Evolutionary conservation across 2,113 vertebrate genomes (phyloP).

Genomic region (Bettongia penicillata): DNA sequence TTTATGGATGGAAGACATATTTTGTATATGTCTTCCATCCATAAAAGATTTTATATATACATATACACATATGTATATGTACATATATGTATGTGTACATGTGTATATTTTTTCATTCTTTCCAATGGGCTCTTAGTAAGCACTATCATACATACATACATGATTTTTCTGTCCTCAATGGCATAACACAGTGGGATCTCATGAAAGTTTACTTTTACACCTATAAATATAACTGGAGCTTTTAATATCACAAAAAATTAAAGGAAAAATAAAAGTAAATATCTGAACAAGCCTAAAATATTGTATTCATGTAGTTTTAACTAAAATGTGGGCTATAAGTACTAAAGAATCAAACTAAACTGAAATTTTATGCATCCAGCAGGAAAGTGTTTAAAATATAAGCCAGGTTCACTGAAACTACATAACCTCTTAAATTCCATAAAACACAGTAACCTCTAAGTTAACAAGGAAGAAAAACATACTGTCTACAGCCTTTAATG

Average conservation of each 20-base stretch:
- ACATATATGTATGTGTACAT: too few relatives aligned
- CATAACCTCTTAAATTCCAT: background rate
- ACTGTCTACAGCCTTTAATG: background rate
- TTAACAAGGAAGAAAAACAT: background rate
- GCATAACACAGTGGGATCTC: background rate
- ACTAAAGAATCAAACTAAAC: background rate
- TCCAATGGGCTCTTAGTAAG: background rate
- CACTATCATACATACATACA: background rate
- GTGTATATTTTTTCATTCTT: background rate
- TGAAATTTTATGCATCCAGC: background rate
- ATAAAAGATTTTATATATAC: background rate
- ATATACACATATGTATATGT: too few relatives aligned
- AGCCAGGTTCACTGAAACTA: background rate
- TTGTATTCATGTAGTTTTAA: background rate
- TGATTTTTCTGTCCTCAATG: background rate
- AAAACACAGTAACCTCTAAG: background rate
- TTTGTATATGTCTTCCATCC: background rate
- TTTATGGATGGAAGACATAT: background rate
- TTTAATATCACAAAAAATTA: conserved; percentile 17
- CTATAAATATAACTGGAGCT: background rate
- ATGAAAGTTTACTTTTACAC: conserved; percentile 13
- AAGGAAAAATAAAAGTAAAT: conserved; percentile 14
- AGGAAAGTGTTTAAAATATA: conserved; percentile 22
- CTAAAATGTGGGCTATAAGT: background rate
- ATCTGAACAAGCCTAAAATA: conserved; percentile 4